Conservation (phyloP, 2,888 invertebrate genomes). For the Tridacna crocea region DNA sequence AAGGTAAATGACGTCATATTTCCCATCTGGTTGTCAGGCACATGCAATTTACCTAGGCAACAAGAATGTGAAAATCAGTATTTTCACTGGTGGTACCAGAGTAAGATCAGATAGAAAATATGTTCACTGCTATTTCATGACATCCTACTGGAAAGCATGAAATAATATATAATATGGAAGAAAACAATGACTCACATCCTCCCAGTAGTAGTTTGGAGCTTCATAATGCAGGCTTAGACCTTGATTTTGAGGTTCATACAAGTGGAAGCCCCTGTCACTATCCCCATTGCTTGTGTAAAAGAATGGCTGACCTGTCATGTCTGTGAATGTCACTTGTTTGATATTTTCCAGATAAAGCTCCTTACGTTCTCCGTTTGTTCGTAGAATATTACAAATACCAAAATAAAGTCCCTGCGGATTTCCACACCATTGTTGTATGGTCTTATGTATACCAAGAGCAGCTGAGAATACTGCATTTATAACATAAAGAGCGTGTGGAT, state of each 20-base stretch:
- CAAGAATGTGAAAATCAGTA: too few relatives aligned
- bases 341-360: conserved; percentile 72
- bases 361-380: conserved; percentile 73
- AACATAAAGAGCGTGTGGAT: conserved; percentile 80
- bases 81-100: too few relatives aligned
- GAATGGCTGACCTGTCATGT: conserved; percentile 78
- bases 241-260: conserved; percentile 72
- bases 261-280: conserved; percentile 80
- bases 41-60: too few relatives aligned
- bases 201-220: conserved; percentile 62
- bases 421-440: conserved; percentile 69
- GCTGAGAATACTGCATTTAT: conserved; percentile 81
- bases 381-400: conserved; percentile 73
- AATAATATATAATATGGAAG: not conserved
- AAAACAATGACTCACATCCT: conserved; percentile 67
- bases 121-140: too few relatives aligned
- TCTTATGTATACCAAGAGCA: conserved; percentile 76
- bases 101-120: too few relatives aligned
- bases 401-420: conserved; percentile 39
- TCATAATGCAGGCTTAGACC: conserved; percentile 45
- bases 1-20: too few relatives aligned
- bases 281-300: conserved; percentile 75
- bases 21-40: too few relatives aligned
- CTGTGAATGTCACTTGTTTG: conserved; percentile 71
- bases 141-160: too few relatives aligned